phyloP scores from a whole-genome alignment of 2,113 vertebrate genomes.

The Petaurus breviceps region DNA sequence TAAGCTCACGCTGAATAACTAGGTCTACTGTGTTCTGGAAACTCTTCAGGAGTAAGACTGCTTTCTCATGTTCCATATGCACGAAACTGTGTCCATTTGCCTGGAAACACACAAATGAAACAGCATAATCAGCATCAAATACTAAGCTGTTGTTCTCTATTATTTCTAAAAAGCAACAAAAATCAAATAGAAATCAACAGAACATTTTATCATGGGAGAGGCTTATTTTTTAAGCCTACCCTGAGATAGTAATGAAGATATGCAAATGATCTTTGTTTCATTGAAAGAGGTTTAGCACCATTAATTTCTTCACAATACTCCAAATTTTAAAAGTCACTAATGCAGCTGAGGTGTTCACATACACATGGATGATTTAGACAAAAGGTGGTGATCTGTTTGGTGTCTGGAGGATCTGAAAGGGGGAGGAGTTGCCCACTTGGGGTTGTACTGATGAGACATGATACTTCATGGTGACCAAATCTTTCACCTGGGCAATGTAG shows the following conservation, averaged over 20 bases:
- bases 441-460: background rate
- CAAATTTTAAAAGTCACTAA: background rate
- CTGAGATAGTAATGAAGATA: background rate
- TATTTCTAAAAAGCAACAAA: conserved; percentile 1
- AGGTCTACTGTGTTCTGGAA: conserved; percentile 99
- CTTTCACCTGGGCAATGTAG: background rate
- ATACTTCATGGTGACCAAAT: background rate
- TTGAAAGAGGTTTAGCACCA: background rate
- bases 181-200: background rate
- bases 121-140: conserved; percentile 42
- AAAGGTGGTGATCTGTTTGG: background rate
- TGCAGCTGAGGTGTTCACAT: background rate
- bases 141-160: background rate
- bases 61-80: conserved; percentile 98
- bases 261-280: background rate
- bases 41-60: conserved; percentile 99
- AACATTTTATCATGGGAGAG: background rate
- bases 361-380: background rate
- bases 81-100: conserved; percentile 99
- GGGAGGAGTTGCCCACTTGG: background rate
- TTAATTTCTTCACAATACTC: background rate
- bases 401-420: background rate
- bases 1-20: conserved; percentile 99
- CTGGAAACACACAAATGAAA: conserved; percentile 90
- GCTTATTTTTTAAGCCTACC: background rate